Evolutionary conservation across 2,888 invertebrate species (phyloP), one percentile per base, ranked within the genome.

Genomic region (Embidobia sp.): DNA sequence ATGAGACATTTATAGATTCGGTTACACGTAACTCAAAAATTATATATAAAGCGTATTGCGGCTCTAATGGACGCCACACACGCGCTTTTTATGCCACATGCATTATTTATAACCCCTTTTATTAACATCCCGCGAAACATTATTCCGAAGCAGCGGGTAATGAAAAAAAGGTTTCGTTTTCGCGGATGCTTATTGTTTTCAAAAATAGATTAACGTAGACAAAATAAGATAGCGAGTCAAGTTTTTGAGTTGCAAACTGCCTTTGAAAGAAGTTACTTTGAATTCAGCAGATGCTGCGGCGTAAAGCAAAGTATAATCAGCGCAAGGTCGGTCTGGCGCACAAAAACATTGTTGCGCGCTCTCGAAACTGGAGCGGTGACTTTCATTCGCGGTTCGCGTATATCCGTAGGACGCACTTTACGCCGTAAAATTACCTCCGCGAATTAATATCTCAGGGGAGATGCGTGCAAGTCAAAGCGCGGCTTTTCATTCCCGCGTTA

Each of bases 391-490:
- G 63, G 57, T 61, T 66, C 18, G 37, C 57, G 18, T 59, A 18
- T 44, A 57, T 49, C 22, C 27, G 35, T 59, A 51, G 27, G 64
- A 57, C 46, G 55, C 64, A 26, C 61, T 59, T 42, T 11, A 31
- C 19, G 29, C 55, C 53, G 67, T 67, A 57, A 75, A 76, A 78
- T 78, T 78, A 76, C 72, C 72, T 63, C 48, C 64, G 64, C 53
- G 61, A 75, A 78, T 77, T 73, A 77, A 61, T 67, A 70, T 70
- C 76, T 76, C 72, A 27, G 5, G 77, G 66, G 64, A 74, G 48
- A 72, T 33, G 74, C 70, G 70, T 70, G 66, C 61, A 70, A 74
- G 74, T 70, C 74, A 67, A 73, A 73, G 77, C 67, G 55, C 11
- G 33, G 69, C 64, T 78, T 74, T 78, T 70, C 78, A 70, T 74